Percentiles rank a stretch among this genome's conserved stretches.
Evolutionary conservation across 2,888 invertebrate genomes (phyloP).

Genomic region (Lycaena phlaeas): DNA sequence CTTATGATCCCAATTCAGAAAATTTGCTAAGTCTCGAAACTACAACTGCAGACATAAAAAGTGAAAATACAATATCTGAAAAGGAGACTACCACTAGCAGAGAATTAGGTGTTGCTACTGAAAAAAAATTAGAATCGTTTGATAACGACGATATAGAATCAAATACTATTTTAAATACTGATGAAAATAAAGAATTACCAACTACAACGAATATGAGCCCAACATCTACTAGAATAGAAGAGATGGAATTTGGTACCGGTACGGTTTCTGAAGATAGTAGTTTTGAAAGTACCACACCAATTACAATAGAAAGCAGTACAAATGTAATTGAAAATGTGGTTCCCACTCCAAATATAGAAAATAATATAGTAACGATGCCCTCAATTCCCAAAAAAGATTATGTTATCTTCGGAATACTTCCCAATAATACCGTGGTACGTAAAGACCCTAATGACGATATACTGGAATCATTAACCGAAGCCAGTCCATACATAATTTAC

Average conservation of each 20-base stretch:
- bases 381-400: constrained; percentile 76
- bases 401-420: constrained; percentile 82
- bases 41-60: background rate
- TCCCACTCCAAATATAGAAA: constrained; percentile 24
- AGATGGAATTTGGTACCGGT: constrained; percentile 27
- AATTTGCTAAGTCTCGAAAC: background rate
- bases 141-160: constrained; percentile 14
- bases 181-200: background rate
- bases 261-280: constrained; percentile 23
- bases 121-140: constrained; percentile 17
- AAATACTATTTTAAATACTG: constrained; percentile 1
- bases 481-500: constrained; percentile 81
- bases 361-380: constrained; percentile 31
- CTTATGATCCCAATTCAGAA: background rate
- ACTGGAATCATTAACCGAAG: constrained; percentile 77
- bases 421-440: constrained; percentile 85
- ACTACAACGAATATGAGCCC: constrained; percentile 1
- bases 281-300: constrained; percentile 29
- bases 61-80: background rate
- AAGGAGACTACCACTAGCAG: constrained; percentile 3
- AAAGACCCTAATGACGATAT: constrained; percentile 79
- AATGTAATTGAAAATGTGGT: constrained; percentile 26
- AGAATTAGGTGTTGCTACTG: constrained; percentile 16
- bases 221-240: constrained; percentile 14
- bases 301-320: constrained; percentile 27